Percentiles rank a stretch among this genome's conserved stretches.
Evolutionary conservation across 2,797 vertebrate species (phyloP).

Genomic region (Lacerta bilineata): DNA sequence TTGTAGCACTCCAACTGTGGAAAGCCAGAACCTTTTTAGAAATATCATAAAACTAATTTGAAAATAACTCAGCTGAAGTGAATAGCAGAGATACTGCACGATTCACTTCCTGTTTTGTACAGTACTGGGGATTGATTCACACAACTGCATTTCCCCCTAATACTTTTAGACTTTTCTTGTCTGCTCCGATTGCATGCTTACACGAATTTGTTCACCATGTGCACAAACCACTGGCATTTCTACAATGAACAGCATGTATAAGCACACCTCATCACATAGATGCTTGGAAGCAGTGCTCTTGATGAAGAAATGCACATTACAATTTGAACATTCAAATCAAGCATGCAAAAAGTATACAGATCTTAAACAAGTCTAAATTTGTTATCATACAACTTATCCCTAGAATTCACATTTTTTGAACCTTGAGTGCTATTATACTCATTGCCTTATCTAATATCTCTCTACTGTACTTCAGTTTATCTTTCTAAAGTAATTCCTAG

Average conservation of each 20-base stretch:
- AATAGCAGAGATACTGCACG: neutral
- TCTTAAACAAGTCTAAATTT: slow-evolving; percentile 9
- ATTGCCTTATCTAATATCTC: neutral
- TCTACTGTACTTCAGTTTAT: neutral
- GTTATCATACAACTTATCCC: neutral
- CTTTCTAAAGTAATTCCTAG: neutral
- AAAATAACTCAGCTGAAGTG: neutral
- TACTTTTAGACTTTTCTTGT: neutral
- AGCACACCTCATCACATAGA: neutral
- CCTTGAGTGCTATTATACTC: neutral
- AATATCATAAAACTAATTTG: neutral
- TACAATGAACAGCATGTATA: neutral
- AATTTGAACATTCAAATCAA: slow-evolving; percentile 11
- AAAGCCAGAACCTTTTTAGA: neutral
- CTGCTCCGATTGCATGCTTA: neutral
- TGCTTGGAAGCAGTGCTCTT: neutral
- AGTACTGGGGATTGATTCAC: neutral
- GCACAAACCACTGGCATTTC: neutral
- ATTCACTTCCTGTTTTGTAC: slow-evolving; percentile 14
- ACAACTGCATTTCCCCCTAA: neutral
- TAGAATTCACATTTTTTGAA: neutral
- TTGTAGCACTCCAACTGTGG: neutral
- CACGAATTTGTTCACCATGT: neutral
- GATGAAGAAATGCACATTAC: neutral
- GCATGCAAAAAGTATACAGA: neutral